Base-by-base conservation (phyloP, 2,888 invertebrate genomes). In the Chrysolina americana region DNA sequence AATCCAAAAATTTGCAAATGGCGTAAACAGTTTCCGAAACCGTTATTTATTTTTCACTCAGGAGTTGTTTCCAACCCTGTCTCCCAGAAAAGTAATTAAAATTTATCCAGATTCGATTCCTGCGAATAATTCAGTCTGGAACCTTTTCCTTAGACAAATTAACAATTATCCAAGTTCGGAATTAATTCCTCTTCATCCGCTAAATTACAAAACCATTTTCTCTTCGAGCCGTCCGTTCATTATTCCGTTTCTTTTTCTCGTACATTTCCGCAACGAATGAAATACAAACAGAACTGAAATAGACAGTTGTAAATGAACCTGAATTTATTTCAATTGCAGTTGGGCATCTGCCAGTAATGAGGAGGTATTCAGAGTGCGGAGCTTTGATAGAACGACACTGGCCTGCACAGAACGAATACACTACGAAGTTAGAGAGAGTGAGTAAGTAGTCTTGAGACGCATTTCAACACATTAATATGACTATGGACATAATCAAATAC, bases 91-190 rank as follows among this genome's bases (percentile, higher is more conserved):
- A 68, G 53, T 53, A 53, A 53, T 68, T 68, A 53, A 41, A 68
- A 68, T 56, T 41, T 41, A 36, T 56, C 53, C 41, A 68, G 68
- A 68, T 53, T 68, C 53, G 53, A 68, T 53, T 68, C 41, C 36
- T 50, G 50, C 9, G 62, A 69, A 47, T 70, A 50, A 70, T 63
- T 63, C 36, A 59, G 70, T 63, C 70, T 63, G 44, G 56, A 63
- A 70, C 50, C 70, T 70, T 62, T 48, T 62, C 70, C 70, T 63
- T 48, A 17, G 63, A 70, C 70, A 70, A 70, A 70, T 70, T 70
- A 70, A 70, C 70, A 70, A 62, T 70, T 64, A 70, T 70, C 70
- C 63, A 19, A 64, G 63, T 70, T 70, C 69, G 50, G 64, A 63
- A 70, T 70, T 70, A 70, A 70, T 53, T 63, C 17, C 63, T 47